phyloP scores from a whole-genome alignment of 35 echinoderm and acorn worm species.

The Apostichopus japonicus region DNA sequence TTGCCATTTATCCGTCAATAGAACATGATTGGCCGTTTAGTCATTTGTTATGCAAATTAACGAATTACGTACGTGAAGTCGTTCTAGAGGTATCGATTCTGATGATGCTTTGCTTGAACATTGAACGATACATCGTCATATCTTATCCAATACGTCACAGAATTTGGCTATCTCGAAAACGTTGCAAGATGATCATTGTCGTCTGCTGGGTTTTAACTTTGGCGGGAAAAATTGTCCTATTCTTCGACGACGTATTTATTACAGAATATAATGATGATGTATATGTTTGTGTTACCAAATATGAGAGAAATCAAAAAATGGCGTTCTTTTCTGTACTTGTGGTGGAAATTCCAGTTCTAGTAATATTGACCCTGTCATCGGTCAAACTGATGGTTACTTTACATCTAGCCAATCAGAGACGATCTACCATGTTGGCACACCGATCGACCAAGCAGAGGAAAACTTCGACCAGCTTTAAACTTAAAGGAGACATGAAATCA shows the following conservation, averaged over 20 bases:
- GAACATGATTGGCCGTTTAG: slow-evolving; percentile 7
- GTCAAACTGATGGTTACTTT: slow-evolving; percentile 14
- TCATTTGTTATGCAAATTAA: not conserved
- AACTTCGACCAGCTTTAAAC: not conserved
- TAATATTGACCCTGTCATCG: not conserved
- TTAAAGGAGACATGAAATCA: not conserved
- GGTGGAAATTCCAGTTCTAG: slow-evolving; percentile 3
- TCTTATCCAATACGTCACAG: slow-evolving; percentile 10
- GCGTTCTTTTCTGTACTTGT: not conserved
- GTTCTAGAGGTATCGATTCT: not conserved
- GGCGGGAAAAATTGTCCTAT: not conserved
- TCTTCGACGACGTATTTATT: slow-evolving; percentile 9
- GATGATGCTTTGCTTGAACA: slow-evolving; percentile 4
- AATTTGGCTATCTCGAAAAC: slow-evolving; percentile 16
- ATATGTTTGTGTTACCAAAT: not conserved
- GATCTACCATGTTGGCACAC: not conserved
- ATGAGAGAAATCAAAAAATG: not conserved
- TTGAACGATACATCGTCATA: slow-evolving; percentile 30
- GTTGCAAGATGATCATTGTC: slow-evolving; percentile 17
- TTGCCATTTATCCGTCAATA: slow-evolving; percentile 29
- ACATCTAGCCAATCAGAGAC: not conserved
- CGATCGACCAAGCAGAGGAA: not conserved
- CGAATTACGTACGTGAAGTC: not conserved
- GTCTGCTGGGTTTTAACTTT: slow-evolving; percentile 1
- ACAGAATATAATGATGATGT: slow-evolving; percentile 11